Evolutionary conservation across 2,888 invertebrate species (phyloP), one percentile per base, ranked within the genome.

Genomic region (Hirtodrosophila cameraria): DNA sequence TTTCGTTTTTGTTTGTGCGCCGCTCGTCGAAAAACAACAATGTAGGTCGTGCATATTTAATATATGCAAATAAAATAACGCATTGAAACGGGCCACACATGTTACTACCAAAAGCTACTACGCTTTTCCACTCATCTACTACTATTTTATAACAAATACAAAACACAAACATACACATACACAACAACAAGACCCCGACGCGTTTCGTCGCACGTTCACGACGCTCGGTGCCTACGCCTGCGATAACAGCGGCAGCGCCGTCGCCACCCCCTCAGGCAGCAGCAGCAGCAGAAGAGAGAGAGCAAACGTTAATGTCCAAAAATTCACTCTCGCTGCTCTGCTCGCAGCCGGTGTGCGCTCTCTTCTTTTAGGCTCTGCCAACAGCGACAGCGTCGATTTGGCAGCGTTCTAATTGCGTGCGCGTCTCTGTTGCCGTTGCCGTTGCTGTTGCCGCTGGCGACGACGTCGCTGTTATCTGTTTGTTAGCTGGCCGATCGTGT

Each of bases 41-140:
- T 81, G 86, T 82, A 70, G 80, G 80, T 81, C 80, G 80, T 79
- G 86, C 76, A 86, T 85, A 81, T 86, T 82, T 53, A 86, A 64
- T 79, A 80, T 75, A 86, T 83, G 76, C 76, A 81, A 86, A 86
- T 83, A 82, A 72, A 64, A 64, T 41, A 62, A 46, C 38, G 25
- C 52, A 60, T 62, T 57, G 28, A 79, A 75, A 60, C 63, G 65
- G 55, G 50, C 48, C 45, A 55, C 66, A 41, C 52, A 54, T 49
- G 45, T 39, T 46, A 53, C 67, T 53, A 53, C 58, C 28, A 48
- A 62, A 69, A 43, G 15, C 35, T 57, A 59, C 70, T 69, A 48
- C 68, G 18, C 35, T 69, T 68, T 72, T 43, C 8, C 15, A 8
- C 9, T 3, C 52, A 23, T 46, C 60, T 80, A 62, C 72, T 74